Base-by-base conservation (phyloP, 2,113 vertebrate genomes). In the Rhabdomys dilectus region DNA sequence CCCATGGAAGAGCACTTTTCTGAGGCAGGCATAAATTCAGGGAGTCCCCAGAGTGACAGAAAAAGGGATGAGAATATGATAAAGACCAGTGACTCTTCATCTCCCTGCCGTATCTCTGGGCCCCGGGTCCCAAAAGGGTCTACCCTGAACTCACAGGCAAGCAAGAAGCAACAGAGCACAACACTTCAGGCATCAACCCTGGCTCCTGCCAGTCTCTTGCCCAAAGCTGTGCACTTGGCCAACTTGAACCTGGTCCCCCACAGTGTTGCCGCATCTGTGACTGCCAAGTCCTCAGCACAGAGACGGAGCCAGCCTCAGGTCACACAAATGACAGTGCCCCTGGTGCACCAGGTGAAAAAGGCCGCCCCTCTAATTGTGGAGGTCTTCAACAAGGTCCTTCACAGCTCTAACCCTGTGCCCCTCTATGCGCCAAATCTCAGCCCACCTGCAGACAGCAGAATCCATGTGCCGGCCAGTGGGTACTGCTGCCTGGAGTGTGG, bases 191-290 rank as follows among this genome's bases (percentile, higher is more conserved):
- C 98, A 0, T 97, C 98, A 1, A 93, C 45, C 2, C 8, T 48
- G 0, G n/a, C 98, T 53, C 97, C 97, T 21, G 98, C 99, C 91
- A 99, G 91, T 95, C 99, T 99, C 31, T 99, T 99, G 70, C 99
- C 99, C 89, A 99, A 99, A 98, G 99, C 99, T 0, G 98, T 99
- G 96, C 99, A 99, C 98, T 98, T 99, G 96, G 99, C 99, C n/a
- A 99, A 99, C 96, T 99, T 99, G 96, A 99, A 99, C 97, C 97
- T 99, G 88, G 99, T 99, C 31, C 99, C 99, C 1, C 99, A 99
- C 96, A 99, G 99, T 0, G 99, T 99, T 0, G 99, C 99, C 0
- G 99, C 99, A 0, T 99, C 99, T 0, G 99, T 99, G 12, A 98
- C 99, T 0, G 99, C 99, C 0, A 99, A 99, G 78, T 99, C 99